Percentiles rank a stretch among this genome's conserved stretches.
phyloP scores from a whole-genome alignment of 2,888 invertebrate species.

The Archaeoteleia sp. region DNA sequence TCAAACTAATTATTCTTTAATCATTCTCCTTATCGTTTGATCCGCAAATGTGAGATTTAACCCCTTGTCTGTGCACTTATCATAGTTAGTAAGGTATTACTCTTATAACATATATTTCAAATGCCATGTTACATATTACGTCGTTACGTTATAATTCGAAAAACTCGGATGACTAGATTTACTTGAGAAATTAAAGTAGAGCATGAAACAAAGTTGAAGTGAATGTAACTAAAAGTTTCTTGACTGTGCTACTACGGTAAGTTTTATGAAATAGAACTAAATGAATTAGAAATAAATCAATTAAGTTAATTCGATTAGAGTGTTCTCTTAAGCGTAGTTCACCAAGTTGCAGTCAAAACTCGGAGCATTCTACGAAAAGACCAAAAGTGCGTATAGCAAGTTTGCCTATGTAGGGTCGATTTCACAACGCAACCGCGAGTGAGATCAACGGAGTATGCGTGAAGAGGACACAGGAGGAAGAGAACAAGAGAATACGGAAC shows the following conservation, averaged over 20 bases:
- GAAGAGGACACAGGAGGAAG: constrained; percentile 32
- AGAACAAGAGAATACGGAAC: constrained; percentile 45
- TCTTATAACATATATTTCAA: too few species aligned
- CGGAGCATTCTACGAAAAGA: constrained; percentile 7
- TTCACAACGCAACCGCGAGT: constrained; percentile 24
- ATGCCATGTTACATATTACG: too few species aligned
- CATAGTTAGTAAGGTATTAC: too few species aligned
- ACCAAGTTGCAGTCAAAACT: constrained; percentile 39
- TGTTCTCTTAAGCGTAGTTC: constrained; percentile 19
- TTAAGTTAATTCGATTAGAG: constrained; percentile 45
- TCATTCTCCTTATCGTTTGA: too few species aligned
- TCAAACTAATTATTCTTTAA: too few species aligned
- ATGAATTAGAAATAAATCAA: constrained; percentile 48
- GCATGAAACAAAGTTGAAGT: too few species aligned
- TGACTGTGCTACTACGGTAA: neutral
- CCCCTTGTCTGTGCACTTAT: too few species aligned
- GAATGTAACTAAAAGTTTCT: neutral
- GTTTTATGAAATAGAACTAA: constrained; percentile 28
- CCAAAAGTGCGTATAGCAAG: neutral
- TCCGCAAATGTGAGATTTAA: too few species aligned
- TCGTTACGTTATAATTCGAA: too few species aligned
- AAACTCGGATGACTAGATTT: too few species aligned
- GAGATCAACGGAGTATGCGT: constrained; percentile 44
- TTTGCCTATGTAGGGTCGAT: constrained; percentile 32
- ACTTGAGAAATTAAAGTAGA: too few species aligned